A percentile compares a stretch with the other conserved stretches of the same genome.
Conservation (phyloP, 2,888 invertebrate species). For the Rhagonycha fulva region DNA sequence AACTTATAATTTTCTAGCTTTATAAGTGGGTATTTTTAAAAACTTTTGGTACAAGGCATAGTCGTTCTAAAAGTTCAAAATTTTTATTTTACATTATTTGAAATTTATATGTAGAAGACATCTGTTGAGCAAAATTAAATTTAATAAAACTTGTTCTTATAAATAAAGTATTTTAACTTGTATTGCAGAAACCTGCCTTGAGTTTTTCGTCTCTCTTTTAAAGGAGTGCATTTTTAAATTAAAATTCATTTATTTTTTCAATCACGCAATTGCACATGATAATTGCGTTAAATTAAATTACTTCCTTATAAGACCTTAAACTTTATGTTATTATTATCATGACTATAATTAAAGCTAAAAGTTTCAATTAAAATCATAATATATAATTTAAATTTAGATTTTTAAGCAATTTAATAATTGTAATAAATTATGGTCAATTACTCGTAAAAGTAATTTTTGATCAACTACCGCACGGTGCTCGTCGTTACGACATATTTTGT, state of each 20-base stretch:
- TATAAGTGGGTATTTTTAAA: too few species aligned
- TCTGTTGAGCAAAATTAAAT: neutral
- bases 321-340: neutral
- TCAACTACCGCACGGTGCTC: neutral
- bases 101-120: neutral
- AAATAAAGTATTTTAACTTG: neutral
- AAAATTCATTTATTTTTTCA: neutral
- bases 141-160: neutral
- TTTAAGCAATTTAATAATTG: neutral
- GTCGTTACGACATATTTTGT: too few species aligned
- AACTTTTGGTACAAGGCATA: neutral
- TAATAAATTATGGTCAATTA: neutral
- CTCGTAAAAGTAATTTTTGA: neutral
- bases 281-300: neutral
- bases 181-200: neutral
- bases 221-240: neutral
- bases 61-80: neutral
- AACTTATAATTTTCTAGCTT: neutral
- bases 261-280: neutral
- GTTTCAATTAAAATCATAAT: neutral
- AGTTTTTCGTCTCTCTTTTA: neutral
- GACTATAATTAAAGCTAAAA: neutral
- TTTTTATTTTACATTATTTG: neutral
- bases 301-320: neutral
- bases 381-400: neutral